phyloP scores from a whole-genome alignment of 2,113 vertebrate species.

The Murina feae region DNA sequence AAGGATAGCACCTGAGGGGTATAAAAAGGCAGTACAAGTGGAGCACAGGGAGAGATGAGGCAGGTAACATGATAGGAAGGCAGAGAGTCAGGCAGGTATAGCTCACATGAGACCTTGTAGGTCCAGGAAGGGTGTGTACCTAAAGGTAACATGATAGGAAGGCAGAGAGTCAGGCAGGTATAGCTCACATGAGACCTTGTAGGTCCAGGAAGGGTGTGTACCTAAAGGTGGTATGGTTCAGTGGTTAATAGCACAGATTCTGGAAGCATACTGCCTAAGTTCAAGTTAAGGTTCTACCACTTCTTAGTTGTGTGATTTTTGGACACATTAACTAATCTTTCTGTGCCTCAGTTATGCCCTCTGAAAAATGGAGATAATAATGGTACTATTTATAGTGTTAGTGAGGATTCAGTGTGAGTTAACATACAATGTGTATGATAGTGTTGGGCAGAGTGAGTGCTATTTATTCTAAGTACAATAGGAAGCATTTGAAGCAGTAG shows the following conservation, averaged over 20 bases:
- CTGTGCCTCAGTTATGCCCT: not conserved
- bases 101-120: not conserved
- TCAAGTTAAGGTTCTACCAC: not conserved
- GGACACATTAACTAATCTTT: not conserved
- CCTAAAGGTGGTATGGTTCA: not conserved
- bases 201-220: not conserved
- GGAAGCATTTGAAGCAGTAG: not conserved
- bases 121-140: not conserved
- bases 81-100: not conserved
- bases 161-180: not conserved
- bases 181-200: not conserved
- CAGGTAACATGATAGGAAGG: not conserved
- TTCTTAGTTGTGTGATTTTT: slow-evolving; percentile 16
- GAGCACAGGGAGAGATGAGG: not conserved
- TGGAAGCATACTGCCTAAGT: slow-evolving; percentile 12
- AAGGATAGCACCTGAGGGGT: not conserved
- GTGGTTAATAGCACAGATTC: not conserved
- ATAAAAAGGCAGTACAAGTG: not conserved
- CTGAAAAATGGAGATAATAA: not conserved
- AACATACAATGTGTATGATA: not conserved
- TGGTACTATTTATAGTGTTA: not conserved
- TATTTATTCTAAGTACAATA: slow-evolving; percentile 5
- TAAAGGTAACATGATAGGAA: not conserved
- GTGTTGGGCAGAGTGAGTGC: not conserved
- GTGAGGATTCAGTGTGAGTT: not conserved